A percentile compares a stretch with the other conserved stretches of the same genome.
Evolutionary conservation across 1,140 invertebrate genomes (phyloP).

Genomic region (Apis florea): DNA sequence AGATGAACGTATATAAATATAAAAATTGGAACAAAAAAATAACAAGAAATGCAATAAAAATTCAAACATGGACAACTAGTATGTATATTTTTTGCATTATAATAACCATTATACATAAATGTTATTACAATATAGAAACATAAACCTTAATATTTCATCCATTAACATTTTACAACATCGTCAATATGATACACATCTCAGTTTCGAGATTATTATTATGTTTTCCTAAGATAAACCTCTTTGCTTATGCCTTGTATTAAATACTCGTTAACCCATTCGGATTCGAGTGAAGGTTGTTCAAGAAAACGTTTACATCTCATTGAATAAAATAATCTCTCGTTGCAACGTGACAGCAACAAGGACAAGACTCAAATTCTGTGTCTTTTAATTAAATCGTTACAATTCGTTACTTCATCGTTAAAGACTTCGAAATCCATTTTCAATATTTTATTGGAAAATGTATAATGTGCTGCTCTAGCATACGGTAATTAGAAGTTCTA

Average conservation of each 20-base stretch:
- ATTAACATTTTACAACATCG: slow-evolving; percentile 67
- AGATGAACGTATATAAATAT: too few relatives aligned
- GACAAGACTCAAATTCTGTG: neutral
- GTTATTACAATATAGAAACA: slow-evolving; percentile 76
- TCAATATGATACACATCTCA: slow-evolving; percentile 59
- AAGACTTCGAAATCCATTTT: neutral
- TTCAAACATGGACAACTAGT: slow-evolving; percentile 66
- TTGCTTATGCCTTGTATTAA: slow-evolving; percentile 28
- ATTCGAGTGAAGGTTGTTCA: neutral
- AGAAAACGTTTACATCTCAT: neutral
- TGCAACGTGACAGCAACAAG: neutral
- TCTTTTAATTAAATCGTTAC: neutral
- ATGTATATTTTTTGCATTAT: slow-evolving; percentile 72
- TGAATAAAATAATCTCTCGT: slow-evolving; percentile 26
- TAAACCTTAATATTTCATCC: slow-evolving; percentile 71
- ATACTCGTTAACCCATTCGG: neutral
- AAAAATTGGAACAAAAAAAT: neutral
- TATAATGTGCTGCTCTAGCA: neutral
- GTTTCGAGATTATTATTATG: slow-evolving; percentile 54
- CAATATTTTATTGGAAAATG: slow-evolving; percentile 11
- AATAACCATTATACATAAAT: slow-evolving; percentile 74
- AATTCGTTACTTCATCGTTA: neutral
- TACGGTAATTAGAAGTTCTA: slow-evolving; percentile 1
- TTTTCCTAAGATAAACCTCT: slow-evolving; percentile 39
- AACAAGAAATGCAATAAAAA: neutral